Evolutionary conservation across 2,888 invertebrate species (phyloP).

Genomic region (Eupeodes luniger): DNA sequence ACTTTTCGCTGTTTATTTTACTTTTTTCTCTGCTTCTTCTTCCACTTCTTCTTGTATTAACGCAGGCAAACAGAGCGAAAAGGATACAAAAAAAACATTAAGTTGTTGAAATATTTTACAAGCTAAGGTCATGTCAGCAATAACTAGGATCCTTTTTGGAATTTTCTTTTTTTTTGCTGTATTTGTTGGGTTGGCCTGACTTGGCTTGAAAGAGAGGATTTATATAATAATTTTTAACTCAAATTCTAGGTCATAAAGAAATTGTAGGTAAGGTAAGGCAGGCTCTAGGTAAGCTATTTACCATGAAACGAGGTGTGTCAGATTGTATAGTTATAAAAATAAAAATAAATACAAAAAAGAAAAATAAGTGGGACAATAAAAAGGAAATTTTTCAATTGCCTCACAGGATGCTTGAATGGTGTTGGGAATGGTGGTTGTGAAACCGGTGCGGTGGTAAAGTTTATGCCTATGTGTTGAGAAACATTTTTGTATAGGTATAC

Average conservation of each 20-base stretch:
- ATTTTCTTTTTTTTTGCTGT: neutral
- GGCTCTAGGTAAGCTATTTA: conserved; percentile 24
- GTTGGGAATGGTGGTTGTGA: neutral
- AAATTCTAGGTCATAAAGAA: conserved; percentile 63
- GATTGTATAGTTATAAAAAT: conserved; percentile 15
- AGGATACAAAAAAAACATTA: neutral
- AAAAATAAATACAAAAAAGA: neutral
- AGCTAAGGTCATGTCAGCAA: conserved; percentile 66
- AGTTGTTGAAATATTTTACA: conserved; percentile 60
- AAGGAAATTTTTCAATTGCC: conserved; percentile 58
- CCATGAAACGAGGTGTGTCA: conserved; percentile 37
- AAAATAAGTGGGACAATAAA: conserved; percentile 41
- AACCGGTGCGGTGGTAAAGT: no score
- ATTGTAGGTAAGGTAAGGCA: conserved; percentile 6
- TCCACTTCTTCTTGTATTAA: neutral
- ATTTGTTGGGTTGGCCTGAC: neutral
- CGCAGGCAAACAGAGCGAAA: conserved; percentile 7
- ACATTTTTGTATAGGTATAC: no score
- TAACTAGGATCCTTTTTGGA: conserved; percentile 13
- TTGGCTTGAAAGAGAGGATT: conserved; percentile 17
- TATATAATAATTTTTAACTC: conserved; percentile 39
- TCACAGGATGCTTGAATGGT: conserved; percentile 10
- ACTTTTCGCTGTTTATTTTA: conserved; percentile 41
- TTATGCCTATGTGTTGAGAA: no score
- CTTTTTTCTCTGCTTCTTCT: neutral